Base-by-base conservation (phyloP, 2,888 invertebrate species). In the Chironomus tentans region DNA sequence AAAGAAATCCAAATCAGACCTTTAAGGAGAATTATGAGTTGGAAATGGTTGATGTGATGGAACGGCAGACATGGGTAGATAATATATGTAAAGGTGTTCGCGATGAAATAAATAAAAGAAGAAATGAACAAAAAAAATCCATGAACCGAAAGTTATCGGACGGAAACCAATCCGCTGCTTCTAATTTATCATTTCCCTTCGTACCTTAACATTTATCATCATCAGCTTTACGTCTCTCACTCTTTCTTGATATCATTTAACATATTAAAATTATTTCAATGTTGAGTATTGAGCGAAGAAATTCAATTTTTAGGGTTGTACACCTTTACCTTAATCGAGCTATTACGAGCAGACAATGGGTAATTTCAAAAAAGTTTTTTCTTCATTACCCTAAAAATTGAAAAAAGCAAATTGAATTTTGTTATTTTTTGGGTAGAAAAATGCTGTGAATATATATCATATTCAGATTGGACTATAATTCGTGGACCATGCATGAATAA, bases 401-500 rank as follows among this genome's bases (percentile, higher is more conserved):
- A 24, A 24, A 28, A 28, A 28, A 28, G 38, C 38, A 38, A 38
- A 38, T 56, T 56, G 13, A 65, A 24, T 65, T 65, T 65, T 65
- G 21, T 24, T 65, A 22, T 22, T 21, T 12, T 65, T 24, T 65
- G 65, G 18, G 13, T 21, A 13, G 24, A 24, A 24, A 18, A 21
- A 65, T 56, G 15, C 18, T 56, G 50, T 50, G 50, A 2, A 18
- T 56, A 18, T 56, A 18, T 56, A 56, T 56, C 56, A 56, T 56
- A 56, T 56, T 56, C 15, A 56, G 56, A 56, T 56, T 65, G 65
- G 65, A 28, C 68, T 74, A 62, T 74, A 74, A 74, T 74, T 74
- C 74, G 74, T 74, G 74, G 74, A 61, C 74, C 74, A 68, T 74
- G 74, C 74, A 74, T 74, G 68, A 46, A 74, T 68, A 74, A 74